Base-by-base conservation (phyloP, 2,888 invertebrate genomes). In the Zygaena filipendulae region DNA sequence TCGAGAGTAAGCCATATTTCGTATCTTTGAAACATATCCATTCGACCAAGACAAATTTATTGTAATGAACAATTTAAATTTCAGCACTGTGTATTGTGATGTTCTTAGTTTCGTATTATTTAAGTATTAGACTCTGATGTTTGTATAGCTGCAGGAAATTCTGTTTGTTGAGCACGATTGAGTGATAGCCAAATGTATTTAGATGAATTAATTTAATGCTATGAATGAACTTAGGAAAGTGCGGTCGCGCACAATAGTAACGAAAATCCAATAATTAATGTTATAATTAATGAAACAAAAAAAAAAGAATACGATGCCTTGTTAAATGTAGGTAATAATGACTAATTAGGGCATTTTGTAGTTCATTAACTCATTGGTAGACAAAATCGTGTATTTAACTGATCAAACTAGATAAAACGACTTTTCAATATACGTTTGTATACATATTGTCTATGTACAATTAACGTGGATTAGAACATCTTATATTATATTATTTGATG, bases 241-340 rank as follows among this genome's bases (percentile, higher is more conserved):
- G 79, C 79, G 77, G 77, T 77, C 77, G 79, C 77, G 79, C 79
- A 79, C 69, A 72, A 57, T 79, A 79, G 71, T 74, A 59, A 77
- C 77, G 77, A 75, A 70, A 72, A 77, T 77, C 77, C 77, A 77
- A 79, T 77, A 79, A 77, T 72, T 67, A 75, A 6, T 62, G 67
- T 59, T 68, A 66, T 59, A n/a, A n/a, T n/a, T n/a, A n/a, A n/a
- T n/a, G n/a, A n/a, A n/a, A n/a, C n/a, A n/a, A n/a, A n/a, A n/a
- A n/a, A n/a, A n/a, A 62, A 52, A 59, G 60, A 54, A 49, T 43
- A 59, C 59, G 68, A 71, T 74, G 75, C 74, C 79, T 77, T 75
- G 70, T 67, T 63, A 52, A 64, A 61, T 69, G 68, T 16, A 4
- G 16, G 16, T 74, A 72, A 68, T 64, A 55, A 69, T 70, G 69